phyloP scores from a whole-genome alignment of 2,888 invertebrate species.

The Platycnemis pennipes region DNA sequence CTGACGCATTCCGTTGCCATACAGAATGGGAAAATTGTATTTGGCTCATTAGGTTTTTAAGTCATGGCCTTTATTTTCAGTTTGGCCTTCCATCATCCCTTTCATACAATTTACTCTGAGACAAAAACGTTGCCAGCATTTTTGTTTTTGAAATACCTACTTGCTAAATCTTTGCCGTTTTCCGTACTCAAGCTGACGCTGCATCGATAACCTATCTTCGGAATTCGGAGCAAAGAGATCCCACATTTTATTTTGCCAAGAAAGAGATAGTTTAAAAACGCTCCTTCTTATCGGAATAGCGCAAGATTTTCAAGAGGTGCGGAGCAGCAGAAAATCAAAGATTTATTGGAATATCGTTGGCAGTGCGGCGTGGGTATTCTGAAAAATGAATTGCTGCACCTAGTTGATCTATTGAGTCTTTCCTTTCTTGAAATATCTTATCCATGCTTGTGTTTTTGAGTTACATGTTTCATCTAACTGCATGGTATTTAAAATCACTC shows the following conservation, averaged over 20 bases:
- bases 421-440: neutral
- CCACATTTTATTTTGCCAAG: neutral
- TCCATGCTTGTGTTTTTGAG: neutral
- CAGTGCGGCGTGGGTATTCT: neutral
- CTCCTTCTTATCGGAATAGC: conserved; percentile 1
- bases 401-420: neutral
- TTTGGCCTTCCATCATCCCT: no score
- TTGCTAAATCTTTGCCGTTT: neutral
- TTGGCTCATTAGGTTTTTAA: no score
- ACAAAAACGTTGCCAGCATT: no score
- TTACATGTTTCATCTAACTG: neutral
- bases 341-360: neutral
- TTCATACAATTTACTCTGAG: no score
- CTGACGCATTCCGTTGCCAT: no score
- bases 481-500: neutral
- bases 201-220: neutral
- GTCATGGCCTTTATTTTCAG: no score
- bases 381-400: neutral
- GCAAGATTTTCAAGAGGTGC: neutral
- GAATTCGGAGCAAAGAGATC: neutral
- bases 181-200: neutral
- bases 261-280: neutral
- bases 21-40: no score
- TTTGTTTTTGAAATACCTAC: neutral
- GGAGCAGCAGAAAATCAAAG: neutral